phyloP scores from a whole-genome alignment of 2,888 invertebrate genomes.

The Apeira syringaria region DNA sequence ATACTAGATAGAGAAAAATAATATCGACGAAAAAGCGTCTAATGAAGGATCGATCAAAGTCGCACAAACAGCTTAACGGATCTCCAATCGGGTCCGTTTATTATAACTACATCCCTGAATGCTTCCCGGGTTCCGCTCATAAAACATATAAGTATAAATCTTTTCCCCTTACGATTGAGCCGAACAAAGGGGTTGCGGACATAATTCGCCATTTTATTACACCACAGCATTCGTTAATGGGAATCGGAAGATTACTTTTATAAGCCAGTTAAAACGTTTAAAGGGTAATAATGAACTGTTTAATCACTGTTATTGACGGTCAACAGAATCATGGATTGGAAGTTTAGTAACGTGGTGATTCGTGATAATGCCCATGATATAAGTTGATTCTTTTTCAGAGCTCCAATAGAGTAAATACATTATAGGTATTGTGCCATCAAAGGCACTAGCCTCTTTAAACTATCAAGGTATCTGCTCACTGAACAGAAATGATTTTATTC shows the following conservation, averaged over 20 bases:
- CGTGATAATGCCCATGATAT: no score
- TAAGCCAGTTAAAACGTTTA: slow-evolving; percentile 33
- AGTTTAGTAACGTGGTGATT: no score
- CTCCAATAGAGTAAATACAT: no score
- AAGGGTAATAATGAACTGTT: slow-evolving; percentile 30
- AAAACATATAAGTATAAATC: slow-evolving; percentile 27
- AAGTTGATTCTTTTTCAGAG: no score
- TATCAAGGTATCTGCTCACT: no score
- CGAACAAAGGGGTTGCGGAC: slow-evolving; percentile 22
- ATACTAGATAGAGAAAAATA: no score
- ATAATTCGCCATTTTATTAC: slow-evolving; percentile 32
- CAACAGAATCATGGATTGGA: slow-evolving; percentile 10
- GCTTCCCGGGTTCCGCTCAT: slow-evolving; percentile 20
- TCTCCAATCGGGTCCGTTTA: slow-evolving; percentile 14
- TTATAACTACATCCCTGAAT: slow-evolving; percentile 9
- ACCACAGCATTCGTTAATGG: slow-evolving; percentile 34
- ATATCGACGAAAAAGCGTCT: no score
- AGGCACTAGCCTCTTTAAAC: no score
- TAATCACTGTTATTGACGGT: slow-evolving; percentile 31
- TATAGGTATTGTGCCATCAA: no score
- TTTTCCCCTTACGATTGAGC: slow-evolving; percentile 30
- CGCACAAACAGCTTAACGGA: slow-evolving; percentile 10
- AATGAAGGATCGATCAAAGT: slow-evolving; percentile 8
- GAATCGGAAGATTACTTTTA: slow-evolving; percentile 38
- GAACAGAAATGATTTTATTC: no score